Percentiles rank a stretch among this genome's conserved stretches.
Conservation (phyloP, 2,888 invertebrate genomes). For the Danaus chrysippus region DNA sequence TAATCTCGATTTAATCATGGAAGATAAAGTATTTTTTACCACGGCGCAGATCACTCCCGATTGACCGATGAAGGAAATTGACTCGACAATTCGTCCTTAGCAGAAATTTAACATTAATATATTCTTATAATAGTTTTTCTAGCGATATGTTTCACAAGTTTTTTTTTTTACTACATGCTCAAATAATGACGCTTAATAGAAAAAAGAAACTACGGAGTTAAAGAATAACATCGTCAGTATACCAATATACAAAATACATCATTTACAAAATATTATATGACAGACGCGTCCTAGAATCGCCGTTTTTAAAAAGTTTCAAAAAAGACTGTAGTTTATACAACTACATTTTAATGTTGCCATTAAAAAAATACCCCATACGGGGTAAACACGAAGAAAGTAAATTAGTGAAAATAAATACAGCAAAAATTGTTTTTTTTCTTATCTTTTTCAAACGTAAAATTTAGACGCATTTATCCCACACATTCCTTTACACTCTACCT, state of each 20-base stretch:
- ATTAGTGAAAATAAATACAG: constrained; percentile 33
- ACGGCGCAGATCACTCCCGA: constrained; percentile 35
- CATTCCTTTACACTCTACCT: constrained; percentile 49
- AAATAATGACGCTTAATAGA: constrained; percentile 59
- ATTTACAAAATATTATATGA: constrained; percentile 71
- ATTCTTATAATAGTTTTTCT: constrained; percentile 65
- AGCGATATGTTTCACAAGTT: constrained; percentile 76
- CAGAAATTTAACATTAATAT: constrained; percentile 53
- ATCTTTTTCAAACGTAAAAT: constrained; percentile 23
- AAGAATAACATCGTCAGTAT: constrained; percentile 59
- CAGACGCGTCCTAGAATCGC: constrained; percentile 40
- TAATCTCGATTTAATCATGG: constrained; percentile 3
- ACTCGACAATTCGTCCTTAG: constrained; percentile 58
- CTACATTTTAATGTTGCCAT: constrained; percentile 34
- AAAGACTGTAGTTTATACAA: constrained; percentile 51
- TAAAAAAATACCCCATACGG: constrained; percentile 30
- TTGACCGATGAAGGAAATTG: constrained; percentile 72
- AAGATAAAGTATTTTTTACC: constrained; percentile 22
- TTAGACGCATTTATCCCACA: constrained; percentile 34
- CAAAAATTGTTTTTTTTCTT: constrained; percentile 24
- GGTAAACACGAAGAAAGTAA: constrained; percentile 26
- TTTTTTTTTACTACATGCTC: constrained; percentile 59
- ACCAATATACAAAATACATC: constrained; percentile 72
- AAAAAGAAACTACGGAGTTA: constrained; percentile 51
- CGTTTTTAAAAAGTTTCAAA: constrained; percentile 67